Conservation (phyloP, 2,888 invertebrate species). For the Agrilus biguttatus region DNA sequence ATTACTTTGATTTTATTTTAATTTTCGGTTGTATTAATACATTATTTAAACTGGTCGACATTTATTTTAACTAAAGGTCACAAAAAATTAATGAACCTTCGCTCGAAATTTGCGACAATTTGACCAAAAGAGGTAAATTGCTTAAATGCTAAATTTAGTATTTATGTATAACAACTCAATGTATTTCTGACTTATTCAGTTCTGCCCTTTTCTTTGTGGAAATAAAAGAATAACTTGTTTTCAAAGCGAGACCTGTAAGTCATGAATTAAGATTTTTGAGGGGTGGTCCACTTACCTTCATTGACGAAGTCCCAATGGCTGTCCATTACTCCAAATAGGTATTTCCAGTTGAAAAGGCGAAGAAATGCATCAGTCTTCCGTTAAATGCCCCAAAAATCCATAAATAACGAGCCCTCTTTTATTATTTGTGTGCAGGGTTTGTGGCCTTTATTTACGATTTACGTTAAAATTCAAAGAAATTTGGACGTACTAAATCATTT, state of each 20-base stretch:
- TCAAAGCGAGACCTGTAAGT: constrained; percentile 9
- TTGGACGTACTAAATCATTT: constrained; percentile 13
- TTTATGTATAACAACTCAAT: too few relatives aligned
- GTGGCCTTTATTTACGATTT: constrained; percentile 15
- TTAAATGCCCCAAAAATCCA: constrained; percentile 11
- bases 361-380: constrained; percentile 10
- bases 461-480: constrained; percentile 12
- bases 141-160: too few relatives aligned
- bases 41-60: too few relatives aligned
- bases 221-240: too few relatives aligned
- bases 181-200: too few relatives aligned
- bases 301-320: constrained; percentile 12
- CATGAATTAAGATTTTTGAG: constrained; percentile 14
- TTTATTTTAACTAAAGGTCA: too few relatives aligned
- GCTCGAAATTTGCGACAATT: too few relatives aligned
- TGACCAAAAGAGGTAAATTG: too few relatives aligned
- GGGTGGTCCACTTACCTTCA: constrained; percentile 14
- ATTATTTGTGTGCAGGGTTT: constrained; percentile 18
- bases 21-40: too few relatives aligned
- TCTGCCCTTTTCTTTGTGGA: too few relatives aligned
- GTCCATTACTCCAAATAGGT: constrained; percentile 12
- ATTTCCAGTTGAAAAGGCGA: constrained; percentile 3
- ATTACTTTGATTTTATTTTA: too few relatives aligned
- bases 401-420: constrained; percentile 18
- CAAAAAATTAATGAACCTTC: too few relatives aligned